Percentiles rank a stretch among this genome's conserved stretches.
Evolutionary conservation across 2,113 vertebrate genomes (phyloP).

Genomic region (Amphilophus citrinellus): DNA sequence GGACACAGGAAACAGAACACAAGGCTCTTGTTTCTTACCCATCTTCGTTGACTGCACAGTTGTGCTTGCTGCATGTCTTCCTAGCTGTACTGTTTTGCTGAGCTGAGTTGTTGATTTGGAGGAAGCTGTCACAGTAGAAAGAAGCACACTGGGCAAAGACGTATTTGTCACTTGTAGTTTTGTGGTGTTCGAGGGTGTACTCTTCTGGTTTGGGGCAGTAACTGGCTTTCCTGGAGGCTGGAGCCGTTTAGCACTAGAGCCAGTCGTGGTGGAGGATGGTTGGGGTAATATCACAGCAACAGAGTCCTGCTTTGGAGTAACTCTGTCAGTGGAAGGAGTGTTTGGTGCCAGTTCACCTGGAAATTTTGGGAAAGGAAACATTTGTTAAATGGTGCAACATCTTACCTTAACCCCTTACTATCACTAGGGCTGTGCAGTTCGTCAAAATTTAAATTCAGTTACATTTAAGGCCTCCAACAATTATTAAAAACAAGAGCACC

Average conservation of each 20-base stretch:
- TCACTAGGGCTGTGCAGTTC: too few relatives aligned
- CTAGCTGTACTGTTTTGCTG: constrained; percentile 34
- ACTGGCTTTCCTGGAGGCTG: not conserved
- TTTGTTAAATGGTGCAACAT: not conserved
- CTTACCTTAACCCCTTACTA: not conserved
- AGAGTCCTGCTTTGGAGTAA: constrained; percentile 22
- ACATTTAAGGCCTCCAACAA: not conserved
- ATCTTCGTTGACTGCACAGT: constrained; percentile 35
- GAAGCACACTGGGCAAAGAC: not conserved
- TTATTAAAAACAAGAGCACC: not conserved
- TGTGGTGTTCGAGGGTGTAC: constrained; percentile 11
- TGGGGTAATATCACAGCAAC: constrained; percentile 19
- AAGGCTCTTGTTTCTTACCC: constrained; percentile 55
- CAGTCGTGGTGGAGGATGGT: not conserved
- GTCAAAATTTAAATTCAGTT: not conserved
- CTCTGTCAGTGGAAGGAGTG: constrained; percentile 22
- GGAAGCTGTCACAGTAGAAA: constrained; percentile 11
- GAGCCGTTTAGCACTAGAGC: constrained; percentile 11
- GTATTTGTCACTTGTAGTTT: constrained; percentile 39
- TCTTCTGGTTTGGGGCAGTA: constrained; percentile 14
- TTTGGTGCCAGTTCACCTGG: constrained; percentile 50
- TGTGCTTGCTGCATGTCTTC: constrained; percentile 30
- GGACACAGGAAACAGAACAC: constrained; percentile 26
- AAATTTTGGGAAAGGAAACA: constrained; percentile 13
- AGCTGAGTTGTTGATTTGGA: constrained; percentile 18